A percentile compares a stretch with the other conserved stretches of the same genome.
Evolutionary conservation across 2,113 vertebrate species (phyloP).

Genomic region (Myodes glareolus): DNA sequence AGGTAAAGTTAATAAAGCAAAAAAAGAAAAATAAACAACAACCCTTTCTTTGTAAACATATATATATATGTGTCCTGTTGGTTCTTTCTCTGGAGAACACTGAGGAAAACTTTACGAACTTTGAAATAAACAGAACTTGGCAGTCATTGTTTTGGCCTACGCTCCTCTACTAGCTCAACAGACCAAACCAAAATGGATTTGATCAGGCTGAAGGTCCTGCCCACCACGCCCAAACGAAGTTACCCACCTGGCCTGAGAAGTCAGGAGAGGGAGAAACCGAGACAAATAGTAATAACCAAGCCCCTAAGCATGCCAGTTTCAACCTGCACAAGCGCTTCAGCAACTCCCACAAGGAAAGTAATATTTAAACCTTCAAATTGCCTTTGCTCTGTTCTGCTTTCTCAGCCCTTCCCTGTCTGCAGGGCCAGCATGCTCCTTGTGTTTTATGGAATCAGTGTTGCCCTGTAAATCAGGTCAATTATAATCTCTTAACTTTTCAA

Average conservation of each 20-base stretch:
- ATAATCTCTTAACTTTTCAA: neutral
- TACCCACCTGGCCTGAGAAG: neutral
- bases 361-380: neutral
- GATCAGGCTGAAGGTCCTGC: neutral
- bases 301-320: neutral
- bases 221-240: neutral
- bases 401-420: neutral
- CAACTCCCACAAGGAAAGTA: neutral
- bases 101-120: neutral
- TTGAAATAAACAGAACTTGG: conserved; percentile 35
- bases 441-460: neutral
- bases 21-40: neutral
- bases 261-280: neutral
- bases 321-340: neutral
- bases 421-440: neutral
- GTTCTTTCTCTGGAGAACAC: neutral
- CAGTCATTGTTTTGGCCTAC: neutral
- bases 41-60: neutral
- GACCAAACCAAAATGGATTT: neutral
- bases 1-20: conserved; percentile 59
- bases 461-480: neutral
- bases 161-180: neutral
- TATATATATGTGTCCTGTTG: neutral
- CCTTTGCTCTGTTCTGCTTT: neutral
- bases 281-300: neutral